Evolutionary conservation across 2,113 vertebrate species (phyloP), one percentile per base, ranked within the genome.

Genomic region (Mustelus asterias): DNA sequence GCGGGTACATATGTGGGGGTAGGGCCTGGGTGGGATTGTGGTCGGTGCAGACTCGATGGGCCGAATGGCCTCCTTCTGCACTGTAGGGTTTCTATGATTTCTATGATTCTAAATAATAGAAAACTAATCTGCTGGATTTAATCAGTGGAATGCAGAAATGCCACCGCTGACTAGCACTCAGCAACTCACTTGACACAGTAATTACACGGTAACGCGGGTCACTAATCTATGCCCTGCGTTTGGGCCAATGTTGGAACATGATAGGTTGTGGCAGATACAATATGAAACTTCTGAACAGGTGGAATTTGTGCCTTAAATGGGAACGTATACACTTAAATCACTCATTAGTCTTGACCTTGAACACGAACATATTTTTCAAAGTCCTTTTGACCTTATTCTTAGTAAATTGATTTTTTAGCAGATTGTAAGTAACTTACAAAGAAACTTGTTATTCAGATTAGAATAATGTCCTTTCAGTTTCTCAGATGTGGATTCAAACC

Each of bases 71-170:
- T n/a, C n/a, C n/a, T n/a, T n/a, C n/a, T n/a, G n/a, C n/a, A n/a
- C n/a, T n/a, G n/a, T n/a, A n/a, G n/a, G n/a, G n/a, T n/a, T n/a
- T n/a, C n/a, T n/a, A n/a, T n/a, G n/a, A n/a, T n/a, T n/a, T n/a
- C n/a, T n/a, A n/a, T n/a, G n/a, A n/a, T n/a, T n/a, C n/a, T n/a
- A n/a, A 44, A 72, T 76, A 70, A 72, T 76, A 72, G 41, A 95
- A 94, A 95, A 54, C 54, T 72, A 76, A 72, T 95, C 94, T 29
- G 22, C 94, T 72, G 41, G 24, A 95, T 95, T 95, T 72, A 72
- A 95, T 72, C 94, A 76, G 94, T 72, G 41, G 94, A 95, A 72
- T 72, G 69, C 69, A 95, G 94, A 95, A 72, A 95, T 72, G 18
- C 67, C 67, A 72, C 67, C 54, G 37, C 54, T 60, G 54, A 33